Conservation (phyloP, 2,797 vertebrate genomes). For the Chelidonichthys spinosus region DNA sequence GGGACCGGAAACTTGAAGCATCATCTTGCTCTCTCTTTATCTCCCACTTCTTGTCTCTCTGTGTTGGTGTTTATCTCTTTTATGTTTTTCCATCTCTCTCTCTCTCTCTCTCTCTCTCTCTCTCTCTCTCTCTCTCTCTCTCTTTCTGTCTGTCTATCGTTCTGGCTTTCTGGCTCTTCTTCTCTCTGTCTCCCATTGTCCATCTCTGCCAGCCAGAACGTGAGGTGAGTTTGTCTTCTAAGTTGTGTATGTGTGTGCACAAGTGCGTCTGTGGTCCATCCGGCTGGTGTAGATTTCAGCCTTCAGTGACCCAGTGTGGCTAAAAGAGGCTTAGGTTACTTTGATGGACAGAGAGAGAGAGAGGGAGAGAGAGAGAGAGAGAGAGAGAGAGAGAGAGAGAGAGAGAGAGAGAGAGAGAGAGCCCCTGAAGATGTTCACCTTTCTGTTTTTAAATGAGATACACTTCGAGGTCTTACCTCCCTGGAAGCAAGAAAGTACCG, state of each 20-base stretch:
- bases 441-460: too few species aligned
- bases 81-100: background rate
- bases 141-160: constrained; percentile 44
- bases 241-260: constrained; percentile 27
- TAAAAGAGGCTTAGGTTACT: constrained; percentile 56
- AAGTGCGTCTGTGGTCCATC: constrained; percentile 63
- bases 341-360: constrained; percentile 19
- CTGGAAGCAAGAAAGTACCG: too few species aligned
- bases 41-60: background rate
- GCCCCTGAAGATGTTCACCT: too few species aligned
- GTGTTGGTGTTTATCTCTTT: too few species aligned
- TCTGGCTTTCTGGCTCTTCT: too few species aligned
- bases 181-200: too few species aligned
- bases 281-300: constrained; percentile 70
- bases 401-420: constrained; percentile 19
- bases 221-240: constrained; percentile 53
- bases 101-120: background rate
- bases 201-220: constrained; percentile 57
- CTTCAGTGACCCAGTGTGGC: constrained; percentile 50
- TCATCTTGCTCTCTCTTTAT: constrained; percentile 7
- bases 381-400: constrained; percentile 26
- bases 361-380: constrained; percentile 34
- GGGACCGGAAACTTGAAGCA: constrained; percentile 49
- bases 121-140: constrained; percentile 5
- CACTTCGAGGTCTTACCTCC: too few species aligned